Base-by-base conservation (phyloP, 2,888 invertebrate genomes). In the Ennomos erosarius region DNA sequence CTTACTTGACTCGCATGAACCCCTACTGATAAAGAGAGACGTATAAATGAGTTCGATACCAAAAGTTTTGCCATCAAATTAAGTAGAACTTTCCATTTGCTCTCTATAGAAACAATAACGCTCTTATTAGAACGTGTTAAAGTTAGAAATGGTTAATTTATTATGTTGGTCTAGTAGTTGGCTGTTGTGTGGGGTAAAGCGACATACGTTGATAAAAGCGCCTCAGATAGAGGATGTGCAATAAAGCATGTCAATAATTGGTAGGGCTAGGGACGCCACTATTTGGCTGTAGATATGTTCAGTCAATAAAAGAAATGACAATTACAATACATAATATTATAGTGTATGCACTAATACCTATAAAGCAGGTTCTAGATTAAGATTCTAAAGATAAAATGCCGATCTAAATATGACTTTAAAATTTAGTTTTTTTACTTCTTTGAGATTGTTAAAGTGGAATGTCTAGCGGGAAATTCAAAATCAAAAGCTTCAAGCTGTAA, bases 171-270 rank as follows among this genome's bases (percentile, higher is more conserved):
- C 39, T 47, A 50, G 67, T 61, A 55, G 48, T 60, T 63, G 67
- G 60, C 66, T 65, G 72, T 69, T 55, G 70, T 65, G 67, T 71
- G 64, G 68, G 71, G 68, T 61, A 64, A 55, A 38, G 78, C 73
- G 81, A 79, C 87, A 87, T 86, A 87, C 84, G 86, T 74, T 86
- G 90, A 89, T 90, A 89, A 87, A 85, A 82, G 79, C 74, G 79
- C 73, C 77, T 74, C 69, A 78, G 82, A 85, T 88, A 84, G 76
- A 81, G 78, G 74, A 76, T 73, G 72, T 68, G 83, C 81, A 87
- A 88, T 90, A 90, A 90, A 90, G 78, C 81, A 88, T 84, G 82
- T 81, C 86, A 84, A 85, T 90, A 89, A 90, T 89, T 89, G 86
- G 79, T 79, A 76, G 88, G 87, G 87, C 55, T 51, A 83, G 80